Conservation (phyloP, 2,797 vertebrate species). For the Tragelaphus eurycerus region DNA sequence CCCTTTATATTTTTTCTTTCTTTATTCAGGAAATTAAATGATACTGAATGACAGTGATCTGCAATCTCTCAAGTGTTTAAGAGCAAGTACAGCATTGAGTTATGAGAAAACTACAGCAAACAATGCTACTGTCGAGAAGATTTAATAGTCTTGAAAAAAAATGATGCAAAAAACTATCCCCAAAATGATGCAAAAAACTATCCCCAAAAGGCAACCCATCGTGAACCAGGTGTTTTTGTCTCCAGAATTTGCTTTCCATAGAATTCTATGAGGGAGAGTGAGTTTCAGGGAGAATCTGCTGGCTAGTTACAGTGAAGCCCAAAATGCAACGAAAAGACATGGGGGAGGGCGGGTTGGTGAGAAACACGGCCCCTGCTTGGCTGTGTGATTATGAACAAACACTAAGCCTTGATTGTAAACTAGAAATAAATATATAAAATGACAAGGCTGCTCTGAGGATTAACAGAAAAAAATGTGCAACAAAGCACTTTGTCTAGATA, state of each 20-base stretch:
- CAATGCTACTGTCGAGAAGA: neutral
- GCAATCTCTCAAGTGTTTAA: neutral
- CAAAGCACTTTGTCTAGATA: neutral
- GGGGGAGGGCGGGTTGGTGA: neutral
- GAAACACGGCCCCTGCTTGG: neutral
- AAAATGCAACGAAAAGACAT: neutral
- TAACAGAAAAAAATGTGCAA: neutral
- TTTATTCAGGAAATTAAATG: slow-evolving; percentile 63
- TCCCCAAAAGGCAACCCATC: neutral
- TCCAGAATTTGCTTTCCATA: neutral
- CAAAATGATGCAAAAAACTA: neutral
- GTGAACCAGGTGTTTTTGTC: neutral
- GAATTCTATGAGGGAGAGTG: neutral
- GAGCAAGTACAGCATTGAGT: neutral
- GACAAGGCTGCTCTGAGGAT: neutral
- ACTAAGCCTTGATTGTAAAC: neutral
- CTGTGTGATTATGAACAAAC: neutral
- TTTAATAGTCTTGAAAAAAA: neutral
- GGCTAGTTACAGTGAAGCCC: neutral
- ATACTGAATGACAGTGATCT: slow-evolving; percentile 7
- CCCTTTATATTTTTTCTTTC: neutral
- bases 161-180: neutral
- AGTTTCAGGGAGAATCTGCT: neutral
- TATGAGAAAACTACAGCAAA: neutral
- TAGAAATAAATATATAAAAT: neutral